These are phyloP conservation scores for Pangasius djambal DNA, from an alignment of 2,797 vertebrate species.

Conservation along the genomic window DNA sequence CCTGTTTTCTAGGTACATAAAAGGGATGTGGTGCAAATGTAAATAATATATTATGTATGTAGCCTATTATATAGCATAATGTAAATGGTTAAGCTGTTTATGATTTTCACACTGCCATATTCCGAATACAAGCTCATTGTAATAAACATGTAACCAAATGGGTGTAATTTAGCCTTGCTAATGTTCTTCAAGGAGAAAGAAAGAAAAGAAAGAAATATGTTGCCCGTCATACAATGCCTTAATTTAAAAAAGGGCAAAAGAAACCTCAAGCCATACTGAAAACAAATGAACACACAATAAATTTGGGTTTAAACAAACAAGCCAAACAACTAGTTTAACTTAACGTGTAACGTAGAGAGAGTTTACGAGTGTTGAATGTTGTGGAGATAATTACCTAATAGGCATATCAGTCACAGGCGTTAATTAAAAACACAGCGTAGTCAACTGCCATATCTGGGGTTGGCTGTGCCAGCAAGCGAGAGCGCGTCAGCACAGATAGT, in stretches of 20 bases:
- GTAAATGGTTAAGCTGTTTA: neutral
- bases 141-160: neutral
- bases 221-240: neutral
- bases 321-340: neutral
- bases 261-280: neutral
- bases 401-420: constrained; percentile 52
- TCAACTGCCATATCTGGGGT: constrained; percentile 64
- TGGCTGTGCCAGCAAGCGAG: constrained; percentile 51
- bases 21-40: neutral
- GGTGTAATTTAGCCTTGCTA: neutral
- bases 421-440: constrained; percentile 70
- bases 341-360: neutral
- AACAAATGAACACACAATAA: neutral
- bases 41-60: neutral
- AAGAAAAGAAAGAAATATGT: neutral
- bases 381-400: constrained; percentile 61
- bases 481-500: constrained; percentile 62
- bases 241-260: neutral
- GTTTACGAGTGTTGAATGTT: constrained; percentile 8
- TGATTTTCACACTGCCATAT: neutral
- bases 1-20: neutral
- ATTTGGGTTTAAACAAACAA: neutral
- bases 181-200: neutral
- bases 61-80: neutral
- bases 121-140: neutral